Base-by-base conservation (phyloP, 2,888 invertebrate genomes). In the Chorisops tibialis region DNA sequence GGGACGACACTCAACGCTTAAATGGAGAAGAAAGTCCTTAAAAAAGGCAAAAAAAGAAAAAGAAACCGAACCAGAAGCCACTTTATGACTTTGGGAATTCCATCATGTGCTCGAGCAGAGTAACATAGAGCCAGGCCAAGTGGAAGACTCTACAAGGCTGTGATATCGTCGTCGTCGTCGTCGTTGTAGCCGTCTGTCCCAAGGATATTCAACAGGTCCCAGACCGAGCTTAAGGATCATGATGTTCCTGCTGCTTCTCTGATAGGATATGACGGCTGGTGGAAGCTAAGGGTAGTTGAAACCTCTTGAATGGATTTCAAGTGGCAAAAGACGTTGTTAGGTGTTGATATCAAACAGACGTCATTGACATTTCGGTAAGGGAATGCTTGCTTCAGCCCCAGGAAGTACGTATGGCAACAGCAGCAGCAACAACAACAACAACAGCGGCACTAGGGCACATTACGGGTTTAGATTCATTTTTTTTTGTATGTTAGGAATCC, bases 221-320 rank as follows among this genome's bases (percentile, higher is more conserved):
- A 21, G 47, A n/a, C 47, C 12, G 1, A 11, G 22, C 47, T 47
- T 22, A 47, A 47, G 47, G 47, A 21, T 47, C 47, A 47, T 47
- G 47, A 19, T 47, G 47, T 21, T 47, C 21, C n/a, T n/a, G 47
- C 47, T 47, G 47, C 22, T 47, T 47, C n/a, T n/a, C 21, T 21
- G 19, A n/a, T 47, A 12, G 47, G 9, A 6, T 47, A 22, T 30
- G 30, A 30, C 30, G 30, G 2, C 7, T 9, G 30, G 2, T 9
- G 30, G 30, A 30, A 30, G 30, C 9, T 9, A 9, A 30, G 30
- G 30, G 30, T 30, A 30, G 52, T 39, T 19, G 41, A 39, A 39
- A 39, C 39, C 52, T 54, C 39, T 54, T 54, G 21, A 54, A 54
- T 41, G 41, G 41, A 39, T 54, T 54, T 41, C 41, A 41, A 39